Evolutionary conservation across 2,888 invertebrate species (phyloP), one percentile per base, ranked within the genome.

Genomic region (Tridacna gigas): DNA sequence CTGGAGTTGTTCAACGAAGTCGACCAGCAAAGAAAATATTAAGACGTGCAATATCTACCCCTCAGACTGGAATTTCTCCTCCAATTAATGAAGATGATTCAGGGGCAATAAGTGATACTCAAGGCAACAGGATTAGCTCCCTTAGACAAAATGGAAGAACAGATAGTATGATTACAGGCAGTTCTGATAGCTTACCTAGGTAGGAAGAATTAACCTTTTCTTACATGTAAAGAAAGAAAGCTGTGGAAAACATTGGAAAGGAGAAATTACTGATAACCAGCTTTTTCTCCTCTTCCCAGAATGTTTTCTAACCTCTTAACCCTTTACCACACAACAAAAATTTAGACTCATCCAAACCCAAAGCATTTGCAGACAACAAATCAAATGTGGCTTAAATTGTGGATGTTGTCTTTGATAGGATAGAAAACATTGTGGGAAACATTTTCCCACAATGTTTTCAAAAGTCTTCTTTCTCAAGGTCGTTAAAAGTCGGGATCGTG

Each of bases 111-210:
- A 71, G 26, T 22, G 69, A 81, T 26, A 61, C 77, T 28, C 76
- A 79, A 26, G 77, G 77, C 65, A 74, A 81, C 20, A 73, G 84
- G 63, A 67, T 80, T 56, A 47, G 74, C 63, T 78, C 73, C 37
- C 84, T 86, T 71, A 80, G 80, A 66, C 80, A 84, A 69, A 81
- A 88, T 60, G 83, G 80, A 48, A 89, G 89, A 22, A 86, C 91
- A 25, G 77, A 91, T 85, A 93, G 94, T 83, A 89, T 93, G 89
- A 91, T 93, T 63, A 94, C 93, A n/a, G 93, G 92, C 65, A 94
- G 94, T 86, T 91, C 94, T 47, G 94, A 94, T 76, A 94, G 94
- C 80, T 83, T 94, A 61, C 93, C 94, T 63, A 93, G 94, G 94
- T 94, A 73, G 75, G 90, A 51, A 12, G 9, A 18, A 67, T 37